Evolutionary conservation across 1,140 invertebrate species (phyloP).

Genomic region (Drosophila ambigua): DNA sequence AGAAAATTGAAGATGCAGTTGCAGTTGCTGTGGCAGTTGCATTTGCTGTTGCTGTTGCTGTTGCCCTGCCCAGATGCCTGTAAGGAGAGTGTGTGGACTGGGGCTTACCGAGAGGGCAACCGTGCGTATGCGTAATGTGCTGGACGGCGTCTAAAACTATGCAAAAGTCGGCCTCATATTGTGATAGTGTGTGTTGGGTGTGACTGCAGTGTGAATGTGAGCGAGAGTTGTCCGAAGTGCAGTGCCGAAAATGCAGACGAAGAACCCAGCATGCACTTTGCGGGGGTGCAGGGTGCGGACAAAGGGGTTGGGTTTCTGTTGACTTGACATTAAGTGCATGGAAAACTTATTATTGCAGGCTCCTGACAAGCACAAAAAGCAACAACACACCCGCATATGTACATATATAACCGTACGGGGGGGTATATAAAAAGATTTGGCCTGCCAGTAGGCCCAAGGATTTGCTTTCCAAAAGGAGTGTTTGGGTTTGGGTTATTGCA

Average conservation of each 20-base stretch:
- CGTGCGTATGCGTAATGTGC: conserved; percentile 70
- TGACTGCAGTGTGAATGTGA: neutral
- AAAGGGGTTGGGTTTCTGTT: conserved; percentile 49
- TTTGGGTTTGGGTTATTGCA: conserved; percentile 7
- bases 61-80: conserved; percentile 37
- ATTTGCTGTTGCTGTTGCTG: conserved; percentile 40
- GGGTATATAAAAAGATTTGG: conserved; percentile 50
- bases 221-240: neutral
- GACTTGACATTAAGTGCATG: conserved; percentile 80
- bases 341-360: conserved; percentile 81
- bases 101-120: conserved; percentile 23
- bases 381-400: conserved; percentile 50
- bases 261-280: conserved; percentile 29
- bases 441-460: conserved; percentile 47
- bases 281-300: neutral
- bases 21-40: conserved; percentile 43
- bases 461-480: conserved; percentile 42
- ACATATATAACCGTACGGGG: conserved; percentile 6
- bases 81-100: conserved; percentile 4
- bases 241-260: conserved; percentile 55
- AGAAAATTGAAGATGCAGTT: conserved; percentile 64
- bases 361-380: conserved; percentile 73
- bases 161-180: conserved; percentile 56
- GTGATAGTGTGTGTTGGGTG: conserved; percentile 1
- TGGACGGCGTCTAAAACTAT: conserved; percentile 61